Percentiles rank a stretch among this genome's conserved stretches.
Conservation (phyloP, 1,140 invertebrate species). For the Heliconius hermathena region DNA sequence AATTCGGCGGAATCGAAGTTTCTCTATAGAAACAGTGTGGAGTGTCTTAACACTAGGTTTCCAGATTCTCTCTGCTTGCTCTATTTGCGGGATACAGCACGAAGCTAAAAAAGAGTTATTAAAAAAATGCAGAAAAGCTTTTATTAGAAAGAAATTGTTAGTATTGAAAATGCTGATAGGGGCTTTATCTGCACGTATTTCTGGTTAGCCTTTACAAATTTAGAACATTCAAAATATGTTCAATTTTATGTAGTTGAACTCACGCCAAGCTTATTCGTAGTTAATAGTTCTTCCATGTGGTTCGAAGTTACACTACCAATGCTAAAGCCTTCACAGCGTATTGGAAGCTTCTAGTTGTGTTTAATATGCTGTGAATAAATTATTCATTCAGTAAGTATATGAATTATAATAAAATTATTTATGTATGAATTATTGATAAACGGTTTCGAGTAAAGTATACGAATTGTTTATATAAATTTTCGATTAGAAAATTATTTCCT, state of each 20-base stretch:
- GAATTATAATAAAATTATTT: not conserved
- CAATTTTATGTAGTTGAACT: conserved; percentile 21
- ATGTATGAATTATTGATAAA: not conserved
- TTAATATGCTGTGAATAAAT: not conserved
- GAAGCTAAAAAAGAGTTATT: too few species aligned
- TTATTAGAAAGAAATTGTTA: not conserved
- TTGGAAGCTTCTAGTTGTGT: not conserved
- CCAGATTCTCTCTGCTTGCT: too few species aligned
- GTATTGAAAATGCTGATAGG: not conserved
- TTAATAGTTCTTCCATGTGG: conserved; percentile 3
- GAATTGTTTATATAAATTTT: too few species aligned
- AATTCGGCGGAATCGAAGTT: too few species aligned
- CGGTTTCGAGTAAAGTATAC: not conserved
- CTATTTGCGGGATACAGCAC: too few species aligned
- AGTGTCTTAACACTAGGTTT: too few species aligned
- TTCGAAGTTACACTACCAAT: not conserved
- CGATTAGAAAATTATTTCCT: too few species aligned
- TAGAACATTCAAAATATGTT: conserved; percentile 14
- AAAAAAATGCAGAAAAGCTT: too few species aligned
- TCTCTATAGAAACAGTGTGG: too few species aligned
- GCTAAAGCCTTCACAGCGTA: not conserved
- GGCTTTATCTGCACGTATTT: conserved; percentile 5
- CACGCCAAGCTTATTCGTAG: conserved; percentile 19
- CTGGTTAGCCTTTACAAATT: conserved; percentile 14
- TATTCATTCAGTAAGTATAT: not conserved